These are phyloP conservation scores for Molossus molossus DNA, from an alignment of 2,797 vertebrate species.

Conservation along the genomic window DNA sequence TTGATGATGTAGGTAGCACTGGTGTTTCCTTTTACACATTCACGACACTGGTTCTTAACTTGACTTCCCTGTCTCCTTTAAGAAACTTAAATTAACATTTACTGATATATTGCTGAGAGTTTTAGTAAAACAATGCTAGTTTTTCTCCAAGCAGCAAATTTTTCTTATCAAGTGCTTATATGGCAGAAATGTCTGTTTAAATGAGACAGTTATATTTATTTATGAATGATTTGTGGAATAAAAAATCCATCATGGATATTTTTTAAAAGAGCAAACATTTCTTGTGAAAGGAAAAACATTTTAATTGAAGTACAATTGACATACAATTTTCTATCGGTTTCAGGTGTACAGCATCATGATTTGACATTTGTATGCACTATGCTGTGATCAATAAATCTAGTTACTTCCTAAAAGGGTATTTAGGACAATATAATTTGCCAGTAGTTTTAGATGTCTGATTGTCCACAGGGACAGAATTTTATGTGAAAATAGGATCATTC, in stretches of 20 bases:
- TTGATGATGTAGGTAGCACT: not conserved
- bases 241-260: slow-evolving; percentile 12
- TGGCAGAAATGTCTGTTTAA: slow-evolving; percentile 57
- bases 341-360: not conserved
- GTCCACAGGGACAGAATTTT: slow-evolving; percentile 22
- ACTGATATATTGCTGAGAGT: slow-evolving; percentile 44
- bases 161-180: slow-evolving; percentile 62
- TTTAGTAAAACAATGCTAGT: slow-evolving; percentile 48
- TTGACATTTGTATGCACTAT: not conserved
- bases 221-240: slow-evolving; percentile 6
- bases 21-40: slow-evolving; percentile 29
- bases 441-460: slow-evolving; percentile 53
- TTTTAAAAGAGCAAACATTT: slow-evolving; percentile 69
- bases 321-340: not conserved
- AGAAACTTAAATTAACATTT: slow-evolving; percentile 59
- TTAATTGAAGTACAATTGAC: not conserved
- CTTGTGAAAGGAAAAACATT: not conserved
- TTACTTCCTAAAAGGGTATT: not conserved
- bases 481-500: not conserved
- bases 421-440: slow-evolving; percentile 62
- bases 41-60: slow-evolving; percentile 45
- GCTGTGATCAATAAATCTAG: not conserved
- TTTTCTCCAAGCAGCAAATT: slow-evolving; percentile 72
- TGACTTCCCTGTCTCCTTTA: slow-evolving; percentile 66
- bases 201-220: slow-evolving; percentile 43